Evolutionary conservation across 2,797 vertebrate species (phyloP).

Genomic region (Graptemys geographica): DNA sequence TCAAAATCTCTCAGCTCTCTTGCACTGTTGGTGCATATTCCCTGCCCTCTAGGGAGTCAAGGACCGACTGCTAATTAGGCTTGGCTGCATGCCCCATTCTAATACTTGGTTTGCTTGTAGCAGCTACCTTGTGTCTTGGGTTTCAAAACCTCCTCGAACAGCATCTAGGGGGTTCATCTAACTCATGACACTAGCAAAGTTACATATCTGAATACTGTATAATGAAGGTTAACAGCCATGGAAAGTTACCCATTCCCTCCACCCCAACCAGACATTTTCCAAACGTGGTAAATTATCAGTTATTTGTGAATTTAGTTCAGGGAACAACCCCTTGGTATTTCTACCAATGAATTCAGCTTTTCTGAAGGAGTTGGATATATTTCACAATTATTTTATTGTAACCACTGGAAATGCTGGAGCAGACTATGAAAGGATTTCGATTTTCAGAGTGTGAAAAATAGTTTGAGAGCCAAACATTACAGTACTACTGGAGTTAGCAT

Average conservation of each 20-base stretch:
- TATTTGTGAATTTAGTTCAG: neutral
- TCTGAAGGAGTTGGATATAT: neutral
- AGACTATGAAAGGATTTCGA: rapidly evolving
- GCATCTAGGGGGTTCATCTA: neutral
- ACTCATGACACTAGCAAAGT: neutral
- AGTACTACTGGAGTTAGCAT: rapidly evolving
- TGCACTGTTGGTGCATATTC: neutral
- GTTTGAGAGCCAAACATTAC: neutral
- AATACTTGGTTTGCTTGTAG: rapidly evolving
- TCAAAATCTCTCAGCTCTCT: neutral
- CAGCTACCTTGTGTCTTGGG: neutral
- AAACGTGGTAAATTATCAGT: neutral
- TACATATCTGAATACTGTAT: neutral
- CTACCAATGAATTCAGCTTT: neutral
- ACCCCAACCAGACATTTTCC: neutral
- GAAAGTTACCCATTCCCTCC: neutral
- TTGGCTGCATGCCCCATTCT: neutral
- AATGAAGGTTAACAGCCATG: neutral
- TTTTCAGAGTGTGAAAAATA: neutral
- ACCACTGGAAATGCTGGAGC: slow-evolving; percentile 1
- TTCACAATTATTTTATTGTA: neutral
- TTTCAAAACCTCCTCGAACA: too few relatives aligned
- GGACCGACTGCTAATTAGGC: neutral
- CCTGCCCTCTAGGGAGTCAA: neutral
- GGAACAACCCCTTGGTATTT: neutral